phyloP scores from a whole-genome alignment of 64 coral and sea anemone genomes.

The Montipora efflorescens region DNA sequence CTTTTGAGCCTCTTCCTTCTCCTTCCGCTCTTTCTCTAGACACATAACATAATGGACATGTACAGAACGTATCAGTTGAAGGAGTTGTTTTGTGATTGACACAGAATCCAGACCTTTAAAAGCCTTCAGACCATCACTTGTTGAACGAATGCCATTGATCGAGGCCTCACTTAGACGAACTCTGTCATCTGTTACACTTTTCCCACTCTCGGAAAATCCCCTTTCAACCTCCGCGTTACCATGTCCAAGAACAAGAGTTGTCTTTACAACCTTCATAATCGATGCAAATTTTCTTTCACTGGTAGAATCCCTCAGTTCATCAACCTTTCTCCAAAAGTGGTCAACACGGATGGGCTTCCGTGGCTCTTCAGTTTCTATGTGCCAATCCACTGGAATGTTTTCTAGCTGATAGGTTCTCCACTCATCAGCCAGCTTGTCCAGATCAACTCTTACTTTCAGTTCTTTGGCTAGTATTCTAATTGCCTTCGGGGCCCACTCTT shows the following conservation, averaged over 20 bases:
- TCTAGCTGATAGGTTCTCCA: slow-evolving; percentile 76
- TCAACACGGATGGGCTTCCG: slow-evolving; percentile 59
- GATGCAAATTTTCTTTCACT: slow-evolving; percentile 54
- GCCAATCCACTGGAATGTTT: slow-evolving; percentile 68
- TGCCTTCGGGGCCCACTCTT: slow-evolving; percentile 65
- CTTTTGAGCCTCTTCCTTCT: slow-evolving; percentile 60
- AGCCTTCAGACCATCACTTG: slow-evolving; percentile 73
- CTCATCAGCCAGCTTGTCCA: slow-evolving; percentile 63
- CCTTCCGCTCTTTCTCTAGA: slow-evolving; percentile 44
- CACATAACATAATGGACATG: slow-evolving; percentile 58
- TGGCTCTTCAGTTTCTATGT: slow-evolving; percentile 44
- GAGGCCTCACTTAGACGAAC: slow-evolving; percentile 59
- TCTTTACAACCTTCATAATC: slow-evolving; percentile 66
- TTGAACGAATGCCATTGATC: slow-evolving; percentile 70
- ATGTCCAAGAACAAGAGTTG: slow-evolving; percentile 61
- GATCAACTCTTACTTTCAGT: slow-evolving; percentile 66
- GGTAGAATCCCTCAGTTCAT: slow-evolving; percentile 43
- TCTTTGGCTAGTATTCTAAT: slow-evolving; percentile 56
- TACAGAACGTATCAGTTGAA: slow-evolving; percentile 61
- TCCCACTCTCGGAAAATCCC: slow-evolving; percentile 67
- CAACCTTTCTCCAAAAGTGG: slow-evolving; percentile 68
- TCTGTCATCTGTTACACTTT: slow-evolving; percentile 70
- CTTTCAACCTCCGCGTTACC: slow-evolving; percentile 49
- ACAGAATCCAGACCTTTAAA: slow-evolving; percentile 73
- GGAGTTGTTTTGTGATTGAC: slow-evolving; percentile 63